Base-by-base conservation (phyloP, 2,113 vertebrate species). In the Lontra canadensis region DNA sequence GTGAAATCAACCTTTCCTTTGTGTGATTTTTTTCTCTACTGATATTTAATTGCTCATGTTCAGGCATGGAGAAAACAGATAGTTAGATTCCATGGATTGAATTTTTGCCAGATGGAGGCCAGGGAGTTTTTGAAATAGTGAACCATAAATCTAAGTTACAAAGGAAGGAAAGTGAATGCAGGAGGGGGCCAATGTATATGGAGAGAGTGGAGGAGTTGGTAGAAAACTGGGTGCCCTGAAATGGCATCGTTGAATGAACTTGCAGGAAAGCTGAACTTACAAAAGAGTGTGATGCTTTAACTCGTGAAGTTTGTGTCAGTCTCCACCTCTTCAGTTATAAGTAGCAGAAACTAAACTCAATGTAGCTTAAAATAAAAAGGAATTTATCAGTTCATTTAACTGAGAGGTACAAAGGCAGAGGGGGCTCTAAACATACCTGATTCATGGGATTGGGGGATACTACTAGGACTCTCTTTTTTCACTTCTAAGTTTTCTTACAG, bases 101-200 rank as follows among this genome's bases (percentile, higher is more conserved):
- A 94, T 95, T 94, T 89, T 94, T 79, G 39, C 67, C 52, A 83
- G 67, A 59, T 78, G 85, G 34, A 94, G 49, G 34, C 79, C 91
- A 88, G 17, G 57, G 39, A 85, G 18, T 63, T 90, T 94, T 90
- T 92, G 67, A 74, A 94, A 94, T 79, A 47, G 65, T 49, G 36
- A 86, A 52, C 18, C 59, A 57, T 82, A 26, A 65, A 47, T 83
- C 61, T 89, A 71, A 71, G 71, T 73, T 31, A 61, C 52, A 94
- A 69, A 90, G 13, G 74, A 57, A 88, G 80, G 42, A 69, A 44
- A 49, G 36, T 26, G 13, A 96, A 96, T 52, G 44, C 29, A 14
- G 82, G 80, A 79, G 12, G 14, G n/a, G 10, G 59, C 39, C 44
- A 63, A 7, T 59, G 12, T 69, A 36, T 76, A 52, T 15, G 8